These are phyloP conservation scores for Drosophila mulleri DNA, from an alignment of 2,888 invertebrate species.

Conservation along the genomic window DNA sequence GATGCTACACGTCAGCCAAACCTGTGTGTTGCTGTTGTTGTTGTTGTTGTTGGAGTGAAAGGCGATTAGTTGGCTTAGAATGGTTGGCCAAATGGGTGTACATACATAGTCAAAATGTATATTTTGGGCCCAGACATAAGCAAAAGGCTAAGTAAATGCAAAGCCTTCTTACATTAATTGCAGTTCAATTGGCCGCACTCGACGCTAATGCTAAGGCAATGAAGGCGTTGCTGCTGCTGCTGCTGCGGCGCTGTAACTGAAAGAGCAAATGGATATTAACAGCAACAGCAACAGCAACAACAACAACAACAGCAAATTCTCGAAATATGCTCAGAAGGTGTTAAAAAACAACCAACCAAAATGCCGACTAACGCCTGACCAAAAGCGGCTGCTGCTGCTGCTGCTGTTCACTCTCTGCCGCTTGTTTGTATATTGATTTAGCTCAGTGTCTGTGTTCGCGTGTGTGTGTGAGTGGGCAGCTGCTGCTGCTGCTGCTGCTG, in stretches of 20 bases:
- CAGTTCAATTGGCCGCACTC: slow-evolving; percentile 10
- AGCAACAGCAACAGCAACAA: slow-evolving; percentile 6
- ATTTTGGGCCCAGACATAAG: slow-evolving; percentile 2
- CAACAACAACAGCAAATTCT: slow-evolving; percentile 21
- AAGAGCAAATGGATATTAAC: slow-evolving; percentile 37
- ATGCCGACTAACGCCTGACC: slow-evolving; percentile 63
- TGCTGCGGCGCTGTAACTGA: background rate
- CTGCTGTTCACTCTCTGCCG: slow-evolving; percentile 20
- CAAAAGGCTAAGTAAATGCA: background rate
- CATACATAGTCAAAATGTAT: background rate
- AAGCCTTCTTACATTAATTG: background rate
- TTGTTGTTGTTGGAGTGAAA: slow-evolving; percentile 44
- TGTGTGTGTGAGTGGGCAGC: slow-evolving; percentile 21
- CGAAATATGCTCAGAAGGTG: slow-evolving; percentile 53
- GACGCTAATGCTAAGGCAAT: background rate
- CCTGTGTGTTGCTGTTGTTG: slow-evolving; percentile 23
- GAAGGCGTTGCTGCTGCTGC: background rate
- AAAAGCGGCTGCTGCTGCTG: slow-evolving; percentile 6
- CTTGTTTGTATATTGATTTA: slow-evolving; percentile 70
- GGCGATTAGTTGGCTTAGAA: slow-evolving; percentile 51
- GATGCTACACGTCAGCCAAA: slow-evolving; percentile 50
- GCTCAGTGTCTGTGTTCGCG: slow-evolving; percentile 28
- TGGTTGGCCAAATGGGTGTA: background rate
- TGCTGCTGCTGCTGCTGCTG: slow-evolving; percentile 26
- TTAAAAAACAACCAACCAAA: slow-evolving; percentile 76